Percentiles rank a stretch among this genome's conserved stretches.
These are phyloP conservation scores for Cherax quadricarinatus DNA, from an alignment of 1,140 invertebrate genomes.

Conservation along the genomic window DNA sequence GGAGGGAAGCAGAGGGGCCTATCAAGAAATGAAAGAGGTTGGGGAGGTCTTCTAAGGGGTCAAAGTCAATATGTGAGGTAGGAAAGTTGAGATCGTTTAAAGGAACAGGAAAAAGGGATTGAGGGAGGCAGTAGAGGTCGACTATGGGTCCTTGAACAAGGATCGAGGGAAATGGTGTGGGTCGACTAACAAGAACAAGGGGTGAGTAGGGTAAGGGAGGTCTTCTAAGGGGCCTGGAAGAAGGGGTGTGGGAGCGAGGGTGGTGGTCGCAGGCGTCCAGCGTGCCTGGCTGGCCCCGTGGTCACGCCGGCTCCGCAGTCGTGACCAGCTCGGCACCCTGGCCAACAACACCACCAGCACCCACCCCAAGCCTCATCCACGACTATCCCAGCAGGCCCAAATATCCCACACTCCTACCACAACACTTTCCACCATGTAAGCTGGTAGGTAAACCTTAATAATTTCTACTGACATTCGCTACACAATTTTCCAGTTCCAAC, in stretches of 20 bases:
- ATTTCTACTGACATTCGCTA: too few species aligned
- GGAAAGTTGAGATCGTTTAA: too few species aligned
- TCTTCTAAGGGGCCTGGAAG: conserved; percentile 8
- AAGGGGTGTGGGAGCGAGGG: conserved; percentile 31
- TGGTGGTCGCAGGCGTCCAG: conserved; percentile 25
- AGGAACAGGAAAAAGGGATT: background rate
- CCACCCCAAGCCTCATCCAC: background rate
- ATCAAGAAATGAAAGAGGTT: too few species aligned
- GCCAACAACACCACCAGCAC: conserved; percentile 30
- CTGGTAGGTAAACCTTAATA: too few species aligned
- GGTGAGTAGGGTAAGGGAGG: background rate
- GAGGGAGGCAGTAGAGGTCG: background rate
- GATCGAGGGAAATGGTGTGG: background rate
- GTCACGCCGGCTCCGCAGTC: conserved; percentile 35
- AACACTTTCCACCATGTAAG: background rate
- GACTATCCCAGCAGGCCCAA: conserved; percentile 6
- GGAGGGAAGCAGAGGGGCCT: too few species aligned
- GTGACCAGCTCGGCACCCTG: conserved; percentile 46
- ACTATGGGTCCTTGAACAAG: conserved; percentile 6
- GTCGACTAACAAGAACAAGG: conserved; percentile 1
- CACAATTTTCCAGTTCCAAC: too few species aligned
- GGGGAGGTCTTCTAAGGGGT: too few species aligned
- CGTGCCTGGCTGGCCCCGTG: conserved; percentile 41
- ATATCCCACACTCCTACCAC: background rate
- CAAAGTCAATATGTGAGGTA: too few species aligned